Percentiles rank a stretch among this genome's conserved stretches.
Evolutionary conservation across 2,113 vertebrate genomes (phyloP).

Genomic region (Pantherophis guttatus): DNA sequence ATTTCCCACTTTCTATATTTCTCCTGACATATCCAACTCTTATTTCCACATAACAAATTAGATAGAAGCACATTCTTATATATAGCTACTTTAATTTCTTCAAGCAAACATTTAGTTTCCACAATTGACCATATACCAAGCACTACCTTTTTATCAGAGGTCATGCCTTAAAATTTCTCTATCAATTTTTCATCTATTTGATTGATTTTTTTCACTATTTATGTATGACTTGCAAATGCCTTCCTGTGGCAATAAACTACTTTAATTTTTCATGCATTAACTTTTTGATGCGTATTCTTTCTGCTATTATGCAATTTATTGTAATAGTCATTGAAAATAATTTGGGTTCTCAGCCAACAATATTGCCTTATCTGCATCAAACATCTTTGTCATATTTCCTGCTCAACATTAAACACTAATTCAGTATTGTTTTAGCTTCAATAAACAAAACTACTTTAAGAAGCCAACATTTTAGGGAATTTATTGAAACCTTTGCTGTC

Average conservation of each 20-base stretch:
- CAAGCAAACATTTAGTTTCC: background rate
- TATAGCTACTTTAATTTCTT: background rate
- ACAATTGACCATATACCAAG: background rate
- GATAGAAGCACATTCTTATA: background rate
- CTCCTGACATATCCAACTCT: background rate
- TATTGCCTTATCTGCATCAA: background rate
- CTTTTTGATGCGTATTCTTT: background rate
- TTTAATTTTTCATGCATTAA: background rate
- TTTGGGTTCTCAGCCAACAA: background rate
- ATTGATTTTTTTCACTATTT: background rate
- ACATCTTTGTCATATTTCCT: background rate
- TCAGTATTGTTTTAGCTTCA: background rate
- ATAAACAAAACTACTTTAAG: background rate
- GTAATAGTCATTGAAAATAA: background rate
- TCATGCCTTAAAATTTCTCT: background rate
- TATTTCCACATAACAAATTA: background rate
- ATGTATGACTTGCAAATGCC: background rate
- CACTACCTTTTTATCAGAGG: background rate
- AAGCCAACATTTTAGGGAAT: background rate
- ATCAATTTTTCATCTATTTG: background rate
- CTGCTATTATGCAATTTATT: background rate
- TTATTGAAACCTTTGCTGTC: background rate
- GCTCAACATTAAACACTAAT: background rate
- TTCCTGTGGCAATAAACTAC: background rate
- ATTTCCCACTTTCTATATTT: background rate